Conservation (phyloP, 2,888 invertebrate species). For the Andrena camellia region DNA sequence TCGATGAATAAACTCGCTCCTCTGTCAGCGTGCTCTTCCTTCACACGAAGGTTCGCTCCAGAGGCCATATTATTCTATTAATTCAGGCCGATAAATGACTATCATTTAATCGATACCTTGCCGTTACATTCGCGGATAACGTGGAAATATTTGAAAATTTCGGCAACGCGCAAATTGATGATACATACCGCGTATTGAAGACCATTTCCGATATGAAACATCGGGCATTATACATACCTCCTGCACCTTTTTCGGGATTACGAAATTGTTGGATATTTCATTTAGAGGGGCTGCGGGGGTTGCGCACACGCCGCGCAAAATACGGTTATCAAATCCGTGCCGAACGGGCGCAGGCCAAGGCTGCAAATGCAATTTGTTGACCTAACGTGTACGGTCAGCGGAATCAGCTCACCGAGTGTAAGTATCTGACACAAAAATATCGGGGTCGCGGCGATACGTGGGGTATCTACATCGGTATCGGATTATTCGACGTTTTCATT, state of each 20-base stretch:
- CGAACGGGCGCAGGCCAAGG: slow-evolving; percentile 31
- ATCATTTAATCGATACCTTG: slow-evolving; percentile 16
- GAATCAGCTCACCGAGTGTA: slow-evolving; percentile 55
- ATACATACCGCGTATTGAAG: slow-evolving; percentile 3
- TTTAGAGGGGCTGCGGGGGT: background rate
- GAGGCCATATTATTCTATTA: slow-evolving; percentile 61
- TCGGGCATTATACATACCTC: background rate
- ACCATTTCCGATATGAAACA: background rate
- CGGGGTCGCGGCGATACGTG: slow-evolving; percentile 53
- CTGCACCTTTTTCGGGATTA: background rate
- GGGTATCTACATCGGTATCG: slow-evolving; percentile 62
- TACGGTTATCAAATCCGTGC: slow-evolving; percentile 26
- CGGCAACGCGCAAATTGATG: background rate
- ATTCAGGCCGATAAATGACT: slow-evolving; percentile 61
- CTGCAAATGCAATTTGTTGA: slow-evolving; percentile 51
- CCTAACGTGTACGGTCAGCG: slow-evolving; percentile 54
- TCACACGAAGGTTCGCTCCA: slow-evolving; percentile 17
- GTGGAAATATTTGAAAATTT: slow-evolving; percentile 43
- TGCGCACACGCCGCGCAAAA: background rate
- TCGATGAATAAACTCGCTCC: slow-evolving; percentile 32
- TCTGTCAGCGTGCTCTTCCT: slow-evolving; percentile 12
- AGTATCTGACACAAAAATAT: slow-evolving; percentile 58
- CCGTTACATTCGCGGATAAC: slow-evolving; percentile 49
- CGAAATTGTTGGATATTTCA: background rate
- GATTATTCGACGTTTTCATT: slow-evolving; percentile 73